Base-by-base conservation (phyloP, 2,797 vertebrate species). In the Enteromius trimaculatus region DNA sequence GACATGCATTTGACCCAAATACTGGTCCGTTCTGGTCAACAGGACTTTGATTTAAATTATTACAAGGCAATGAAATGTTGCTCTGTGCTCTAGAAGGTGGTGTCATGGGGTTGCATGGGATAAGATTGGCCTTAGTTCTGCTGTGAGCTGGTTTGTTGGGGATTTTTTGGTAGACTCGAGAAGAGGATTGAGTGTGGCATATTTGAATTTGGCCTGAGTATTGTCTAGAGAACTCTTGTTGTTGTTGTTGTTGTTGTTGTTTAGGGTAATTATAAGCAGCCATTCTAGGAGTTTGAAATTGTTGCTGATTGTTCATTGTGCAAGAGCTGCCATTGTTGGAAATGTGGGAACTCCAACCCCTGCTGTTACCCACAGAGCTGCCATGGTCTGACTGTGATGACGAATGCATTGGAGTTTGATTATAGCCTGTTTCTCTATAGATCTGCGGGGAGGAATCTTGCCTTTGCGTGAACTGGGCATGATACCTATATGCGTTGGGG, bases 301-400 rank as follows among this genome's bases (percentile, higher is more conserved):
- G 80, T 53, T 77, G 74, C 37, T 72, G 68, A 29, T 81, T 71
- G 11, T 31, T 34, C 26, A 81, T 10, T 13, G 2, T 34, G 69
- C 37, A 60, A 77, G 55, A 21, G 23, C 14, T 69, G 44, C 31
- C 37, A 39, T 60, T 77, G 5, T 44, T 62, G 44, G 39, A 31
- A 76, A 0, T 37, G 26, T 49, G 4, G 2, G 13, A n/a, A 4
- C 7, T 65, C 11, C 21, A 47, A 44, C 21, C 7, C 29, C 31
- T 60, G 37, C 11, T 53, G 44, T 53, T 53, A 21, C 9, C 6
- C 44, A 26, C 31, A 53, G 44, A 65, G 60, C n/a, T 75, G 31
- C 58, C 31, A 53, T 53, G 9, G 26, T 82, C 9, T 53, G 60
- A 76, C 44, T 39, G 21, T 37, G 16, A n/a, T 53, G 60, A 34